A percentile compares a stretch with the other conserved stretches of the same genome.
Evolutionary conservation across 2,888 invertebrate species (phyloP).

Genomic region (Hemaris fuciformis): DNA sequence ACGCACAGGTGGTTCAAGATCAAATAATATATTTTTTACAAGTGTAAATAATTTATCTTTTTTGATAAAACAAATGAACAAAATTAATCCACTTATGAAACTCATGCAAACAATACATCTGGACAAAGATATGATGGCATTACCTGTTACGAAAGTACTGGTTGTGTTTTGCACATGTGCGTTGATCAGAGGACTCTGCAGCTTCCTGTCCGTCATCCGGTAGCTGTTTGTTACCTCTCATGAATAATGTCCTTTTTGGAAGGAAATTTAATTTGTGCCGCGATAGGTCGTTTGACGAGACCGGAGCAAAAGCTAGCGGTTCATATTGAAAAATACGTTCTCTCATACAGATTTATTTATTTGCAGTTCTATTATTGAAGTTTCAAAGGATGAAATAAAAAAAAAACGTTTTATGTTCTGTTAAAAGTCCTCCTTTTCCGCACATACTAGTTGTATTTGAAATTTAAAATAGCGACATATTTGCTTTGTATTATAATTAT

Average conservation of each 20-base stretch:
- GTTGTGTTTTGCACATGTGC: neutral
- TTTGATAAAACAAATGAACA: neutral
- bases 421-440: too few species aligned
- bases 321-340: neutral
- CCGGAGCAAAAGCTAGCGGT: neutral
- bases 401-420: too few species aligned
- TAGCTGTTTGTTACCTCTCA: slow-evolving; percentile 46
- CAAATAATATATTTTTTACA: too few species aligned
- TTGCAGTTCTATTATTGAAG: neutral
- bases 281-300: neutral
- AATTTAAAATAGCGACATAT: too few species aligned
- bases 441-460: too few species aligned
- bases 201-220: slow-evolving; percentile 45
- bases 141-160: neutral
- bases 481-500: too few species aligned
- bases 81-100: neutral
- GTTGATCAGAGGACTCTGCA: slow-evolving; percentile 15
- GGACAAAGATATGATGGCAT: neutral
- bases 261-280: slow-evolving; percentile 42
- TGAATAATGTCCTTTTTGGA: slow-evolving; percentile 45
- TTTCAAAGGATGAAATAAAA: neutral
- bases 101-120: neutral
- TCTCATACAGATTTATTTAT: neutral
- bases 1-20: too few species aligned
- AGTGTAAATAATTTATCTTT: too few species aligned